Base-by-base conservation (phyloP, 2,797 vertebrate genomes). In the Rhabdophis nuchalis region DNA sequence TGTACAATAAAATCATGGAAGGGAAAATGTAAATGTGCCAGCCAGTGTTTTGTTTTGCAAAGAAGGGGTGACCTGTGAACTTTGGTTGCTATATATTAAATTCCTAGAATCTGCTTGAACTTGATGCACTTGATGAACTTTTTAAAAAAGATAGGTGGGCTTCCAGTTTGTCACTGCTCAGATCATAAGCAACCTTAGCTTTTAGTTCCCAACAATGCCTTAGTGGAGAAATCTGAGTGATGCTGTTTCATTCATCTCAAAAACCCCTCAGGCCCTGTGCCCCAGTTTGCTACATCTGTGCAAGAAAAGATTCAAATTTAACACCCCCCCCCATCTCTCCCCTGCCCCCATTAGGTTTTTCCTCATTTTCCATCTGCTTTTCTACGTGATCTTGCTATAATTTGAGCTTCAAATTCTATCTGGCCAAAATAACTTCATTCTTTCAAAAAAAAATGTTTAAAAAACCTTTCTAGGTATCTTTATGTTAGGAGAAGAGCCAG, bases 371-470 rank as follows among this genome's bases (percentile, higher is more conserved):
- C 8, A 27, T 8, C 25, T 56, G 57, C 16, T 56, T 32, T 25
- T 20, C 50, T 85, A 23, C 0, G 2, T 23, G n/a, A 58, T 0
- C 4, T 27, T 2, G 36, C 60, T 36, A 18, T 61, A 5, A 36
- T 9, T 10, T 87, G 52, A 61, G 13, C 90, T 29, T 27, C 36
- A 77, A 91, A 64, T 29, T 2, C 11, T 64, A 61, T 86, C 36
- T 61, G 8, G 0, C 64, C 0, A 32, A 1, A 8, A 2, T n/a
- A 5, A 18, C 3, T 6, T 0, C 9, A 0, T 58, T 4, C 0
- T 46, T 14, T 4, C 50, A 2, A 0, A 2, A 0, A 2, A 0
- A 2, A 0, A 36, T 5, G 50, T 91, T 87, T 2, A 27, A 90
- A 0, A 90, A 0, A 32, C 2, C 32, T 18, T 41, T 41, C 41